Base-by-base conservation (phyloP, 2,888 invertebrate genomes). In the Aleiodes alternator region DNA sequence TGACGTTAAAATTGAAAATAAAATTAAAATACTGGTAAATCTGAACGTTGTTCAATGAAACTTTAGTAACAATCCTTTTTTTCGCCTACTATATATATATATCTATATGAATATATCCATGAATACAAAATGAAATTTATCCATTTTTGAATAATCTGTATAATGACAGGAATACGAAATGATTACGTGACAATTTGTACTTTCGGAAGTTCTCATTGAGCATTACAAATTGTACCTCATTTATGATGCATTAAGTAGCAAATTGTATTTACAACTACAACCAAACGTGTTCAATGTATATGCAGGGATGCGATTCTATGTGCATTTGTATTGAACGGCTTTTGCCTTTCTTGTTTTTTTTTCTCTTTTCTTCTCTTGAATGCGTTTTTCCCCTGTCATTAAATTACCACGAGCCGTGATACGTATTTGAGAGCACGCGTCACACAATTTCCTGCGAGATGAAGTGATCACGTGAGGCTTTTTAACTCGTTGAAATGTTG, bases 401-500 rank as follows among this genome's bases (percentile, higher is more conserved):
- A 64, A 64, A 64, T 23, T 9, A 16, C 64, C 48, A 43, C 43
- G 48, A 64, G 64, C 48, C 43, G 64, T 11, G 23, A 9, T 64
- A 48, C 43, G 64, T 64, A 48, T 64, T 34, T 23, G 23, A 64
- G 48, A 66, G 50, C 51, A 68, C 51, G 68, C 68, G 68, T 68
- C 68, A 68, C 14, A 14, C 50, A 14, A 51, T 68, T 57, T 70
- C 56, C 43, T 69, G 43, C 48, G 73, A 73, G 69, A 73, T 53
- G 50, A 68, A 68, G 29, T 34, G 16, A 50, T 76, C 72, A 76
- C 53, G 75, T 76, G 69, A 76, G 38, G 50, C 11, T 59, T 50
- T 43, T 69, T 74, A 76, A 76, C 38, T 57, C 61, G 76, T 23
- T 72, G 72, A 76, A 76, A 76, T 53, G 69, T 23, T 23, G 23